Conservation (phyloP, 2,888 invertebrate genomes). For the Sepioteuthis lessoniana region DNA sequence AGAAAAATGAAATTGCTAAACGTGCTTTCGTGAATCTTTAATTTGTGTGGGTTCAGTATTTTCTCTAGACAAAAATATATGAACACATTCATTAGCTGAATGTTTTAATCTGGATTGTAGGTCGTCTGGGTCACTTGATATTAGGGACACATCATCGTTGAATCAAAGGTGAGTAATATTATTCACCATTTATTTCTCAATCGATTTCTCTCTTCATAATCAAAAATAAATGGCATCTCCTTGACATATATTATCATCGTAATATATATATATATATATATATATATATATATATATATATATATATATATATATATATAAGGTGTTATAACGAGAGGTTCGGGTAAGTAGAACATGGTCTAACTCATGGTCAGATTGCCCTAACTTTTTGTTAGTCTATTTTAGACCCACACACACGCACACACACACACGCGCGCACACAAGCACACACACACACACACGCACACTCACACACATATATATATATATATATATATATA, state of each 20-base stretch:
- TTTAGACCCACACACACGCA: too few relatives aligned
- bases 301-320: neutral
- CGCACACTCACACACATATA: too few relatives aligned
- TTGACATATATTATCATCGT: neutral
- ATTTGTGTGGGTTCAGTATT: neutral
- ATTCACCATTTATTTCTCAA: neutral
- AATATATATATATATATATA: conserved; percentile 23
- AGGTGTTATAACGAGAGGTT: too few relatives aligned
- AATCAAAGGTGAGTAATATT: neutral
- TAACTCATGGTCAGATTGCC: too few relatives aligned
- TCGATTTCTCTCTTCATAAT: neutral
- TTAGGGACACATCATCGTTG: conserved; percentile 33
- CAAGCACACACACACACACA: too few relatives aligned
- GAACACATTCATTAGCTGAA: neutral
- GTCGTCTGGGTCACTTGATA: conserved; percentile 21
- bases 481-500: too few relatives aligned
- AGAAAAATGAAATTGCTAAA: neutral
- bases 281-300: conserved; percentile 37
- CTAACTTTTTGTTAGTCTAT: too few relatives aligned
- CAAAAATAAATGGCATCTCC: neutral
- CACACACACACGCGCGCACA: too few relatives aligned
- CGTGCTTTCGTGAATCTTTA: neutral
- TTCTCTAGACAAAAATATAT: neutral
- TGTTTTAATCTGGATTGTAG: conserved; percentile 11
- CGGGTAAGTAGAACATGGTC: too few relatives aligned